Base-by-base conservation (phyloP, 2,888 invertebrate genomes). In the Callimorpha dominula region DNA sequence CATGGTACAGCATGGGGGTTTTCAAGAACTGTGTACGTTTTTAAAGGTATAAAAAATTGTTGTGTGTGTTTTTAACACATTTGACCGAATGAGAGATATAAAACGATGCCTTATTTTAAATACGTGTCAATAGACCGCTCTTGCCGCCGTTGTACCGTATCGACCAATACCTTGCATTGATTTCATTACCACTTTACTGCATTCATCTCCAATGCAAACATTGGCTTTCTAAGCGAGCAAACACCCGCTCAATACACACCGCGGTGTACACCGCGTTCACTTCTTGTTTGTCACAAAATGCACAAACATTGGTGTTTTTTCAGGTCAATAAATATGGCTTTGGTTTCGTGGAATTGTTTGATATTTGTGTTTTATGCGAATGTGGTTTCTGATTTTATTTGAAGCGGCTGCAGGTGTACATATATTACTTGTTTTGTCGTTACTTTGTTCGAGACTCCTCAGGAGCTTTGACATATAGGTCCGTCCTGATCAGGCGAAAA, bases 241-340 rank as follows among this genome's bases (percentile, higher is more conserved):
- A 80, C 80, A 82, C 63, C 68, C 75, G 73, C 74, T 68, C 80
- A 77, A 80, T 82, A 82, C 75, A 78, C 74, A n/a, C n/a, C n/a
- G n/a, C n/a, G n/a, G n/a, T n/a, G 77, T 78, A 76, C 65, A 54
- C 46, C 17, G 40, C 40, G 49, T 88, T 85, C 89, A 89, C 87
- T 90, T 86, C 84, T 87, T 90, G 89, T 90, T 89, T 90, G 88
- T 85, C 83, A 76, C 79, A 78, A 77, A 80, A 80, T 76, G 68
- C 78, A 79, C 86, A 88, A 89, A 90, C 87, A 88, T 63, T 49
- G 71, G 72, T 81, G 82, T 85, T 71, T 65, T 86, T 87, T 89
- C 75, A 75, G 46, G 62, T 66, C 46, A 62, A 63, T 46, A 73
- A 70, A 69, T 84, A 79, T 77, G 78, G 73, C 73, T 60, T 49